These are phyloP conservation scores for Aurelia coerulea DNA, from an alignment of 30 jellyfish, hydroid and myxozoan species.

Conservation along the genomic window DNA sequence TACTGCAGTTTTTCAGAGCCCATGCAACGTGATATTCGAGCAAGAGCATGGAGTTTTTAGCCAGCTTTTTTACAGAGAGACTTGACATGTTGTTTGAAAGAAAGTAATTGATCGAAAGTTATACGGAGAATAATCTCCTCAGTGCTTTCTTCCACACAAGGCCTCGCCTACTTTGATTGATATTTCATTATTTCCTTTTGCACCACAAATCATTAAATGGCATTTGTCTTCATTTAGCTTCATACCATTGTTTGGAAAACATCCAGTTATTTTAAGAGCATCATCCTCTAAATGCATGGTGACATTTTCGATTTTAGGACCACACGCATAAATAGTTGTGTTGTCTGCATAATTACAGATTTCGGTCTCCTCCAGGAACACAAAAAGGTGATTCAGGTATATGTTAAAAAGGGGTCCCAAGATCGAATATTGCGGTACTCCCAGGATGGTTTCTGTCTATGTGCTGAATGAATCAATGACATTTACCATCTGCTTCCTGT, in stretches of 20 bases:
- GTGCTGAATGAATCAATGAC: slow-evolving; percentile 52
- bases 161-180: slow-evolving; percentile 36
- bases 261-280: slow-evolving; percentile 19
- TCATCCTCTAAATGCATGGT: slow-evolving; percentile 24
- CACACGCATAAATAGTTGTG: slow-evolving; percentile 38
- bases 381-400: slow-evolving; percentile 29
- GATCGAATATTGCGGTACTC: slow-evolving; percentile 65
- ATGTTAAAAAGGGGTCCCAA: slow-evolving; percentile 59
- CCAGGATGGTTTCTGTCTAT: neutral
- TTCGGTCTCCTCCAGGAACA: slow-evolving; percentile 16
- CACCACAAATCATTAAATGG: slow-evolving; percentile 42
- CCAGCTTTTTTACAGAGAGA: slow-evolving; percentile 48
- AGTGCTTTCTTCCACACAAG: slow-evolving; percentile 9
- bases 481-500: neutral
- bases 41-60: slow-evolving; percentile 51
- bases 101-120: slow-evolving; percentile 37
- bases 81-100: slow-evolving; percentile 28
- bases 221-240: slow-evolving; percentile 55
- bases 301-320: slow-evolving; percentile 16
- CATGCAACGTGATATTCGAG: slow-evolving; percentile 29
- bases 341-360: slow-evolving; percentile 52
- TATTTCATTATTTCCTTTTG: slow-evolving; percentile 12
- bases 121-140: slow-evolving; percentile 43
- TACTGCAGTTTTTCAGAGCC: slow-evolving; percentile 36
- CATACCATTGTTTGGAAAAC: slow-evolving; percentile 37